Base-by-base conservation (phyloP, 2,797 vertebrate genomes). In the Salarias fasciatus region DNA sequence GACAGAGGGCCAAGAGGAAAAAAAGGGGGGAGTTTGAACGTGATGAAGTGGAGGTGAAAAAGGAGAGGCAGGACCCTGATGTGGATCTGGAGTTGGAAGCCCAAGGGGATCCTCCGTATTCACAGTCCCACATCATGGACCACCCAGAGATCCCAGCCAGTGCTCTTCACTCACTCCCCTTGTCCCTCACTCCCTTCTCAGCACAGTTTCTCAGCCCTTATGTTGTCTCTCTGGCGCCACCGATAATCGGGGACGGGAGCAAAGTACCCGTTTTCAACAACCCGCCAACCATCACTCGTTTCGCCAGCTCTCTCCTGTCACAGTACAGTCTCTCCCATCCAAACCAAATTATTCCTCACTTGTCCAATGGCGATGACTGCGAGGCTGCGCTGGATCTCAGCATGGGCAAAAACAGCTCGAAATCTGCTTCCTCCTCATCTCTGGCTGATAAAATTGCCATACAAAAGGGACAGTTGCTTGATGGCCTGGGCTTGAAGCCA, bases 321-420 rank as follows among this genome's bases (percentile, higher is more conserved):
- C 86, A 91, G 13, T 77, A 0, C 86, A 90, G 13, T 77, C 90
- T 24, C 80, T 91, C 38, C 84, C 87, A 36, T 80, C 89, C 36
- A 83, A 77, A 78, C 55, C 90, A 89, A 50, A 52, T 83, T 1
- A 78, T 88, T 48, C 87, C 72, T 42, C 93, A 88, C 60, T 44
- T 93, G 65, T 87, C 92, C 18, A 93, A 93, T 3, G 91, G 92
- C 0, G 90, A 78, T 1, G 92, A 93, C 56, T 91, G 88, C 9
- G 93, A 94, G 77, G 83, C 91, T 0, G 93, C 92, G 40, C 83
- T 94, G 48, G 93, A 94, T 77, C 92, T 94, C 45, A 94, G 93
- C 68, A 92, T 94, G 81, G 92, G 93, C 8, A 94, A 92, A 76
- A 92, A 86, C 65, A 88, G 73, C 63, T 89, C 89, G 14, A 83